Conservation (phyloP, 2,888 invertebrate species). For the Ctenicera cuprea region DNA sequence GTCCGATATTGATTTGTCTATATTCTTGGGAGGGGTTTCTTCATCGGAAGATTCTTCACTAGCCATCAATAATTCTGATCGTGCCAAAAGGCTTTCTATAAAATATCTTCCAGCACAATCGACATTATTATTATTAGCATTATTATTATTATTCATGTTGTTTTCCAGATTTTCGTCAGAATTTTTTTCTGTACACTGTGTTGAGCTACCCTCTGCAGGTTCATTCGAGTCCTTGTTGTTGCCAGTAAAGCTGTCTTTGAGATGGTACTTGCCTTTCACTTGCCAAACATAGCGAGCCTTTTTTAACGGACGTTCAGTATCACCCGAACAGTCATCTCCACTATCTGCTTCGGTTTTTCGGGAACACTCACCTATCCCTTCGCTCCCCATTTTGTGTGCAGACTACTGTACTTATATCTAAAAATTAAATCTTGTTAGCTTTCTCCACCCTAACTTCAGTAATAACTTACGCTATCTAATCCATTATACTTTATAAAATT, state of each 20-base stretch:
- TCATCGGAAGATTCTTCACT: slow-evolving; percentile 56
- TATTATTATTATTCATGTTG: slow-evolving; percentile 47
- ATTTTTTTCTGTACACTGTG: slow-evolving; percentile 54
- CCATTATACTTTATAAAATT: neutral
- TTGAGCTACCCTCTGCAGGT: slow-evolving; percentile 35
- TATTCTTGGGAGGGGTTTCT: slow-evolving; percentile 51
- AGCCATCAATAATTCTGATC: slow-evolving; percentile 54
- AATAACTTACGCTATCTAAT: neutral
- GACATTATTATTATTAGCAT: slow-evolving; percentile 36
- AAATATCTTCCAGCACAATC: slow-evolving; percentile 60
- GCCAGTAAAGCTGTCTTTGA: slow-evolving; percentile 72
- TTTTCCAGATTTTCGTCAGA: slow-evolving; percentile 46
- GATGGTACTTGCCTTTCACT: slow-evolving; percentile 79
- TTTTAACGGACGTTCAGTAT: slow-evolving; percentile 78
- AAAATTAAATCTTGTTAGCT: neutral
- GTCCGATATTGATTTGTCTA: slow-evolving; percentile 57
- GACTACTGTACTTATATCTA: no score
- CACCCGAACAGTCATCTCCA: slow-evolving; percentile 63
- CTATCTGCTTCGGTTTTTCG: slow-evolving; percentile 60
- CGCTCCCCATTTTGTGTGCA: slow-evolving; percentile 54
- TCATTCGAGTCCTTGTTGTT: slow-evolving; percentile 42
- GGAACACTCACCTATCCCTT: slow-evolving; percentile 72
- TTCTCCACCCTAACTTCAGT: slow-evolving; percentile 12
- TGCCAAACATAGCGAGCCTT: slow-evolving; percentile 82
- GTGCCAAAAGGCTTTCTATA: slow-evolving; percentile 63